Percentiles rank a stretch among this genome's conserved stretches.
phyloP scores from a whole-genome alignment of 1,140 invertebrate genomes.

The Drosophila nigrodunni region DNA sequence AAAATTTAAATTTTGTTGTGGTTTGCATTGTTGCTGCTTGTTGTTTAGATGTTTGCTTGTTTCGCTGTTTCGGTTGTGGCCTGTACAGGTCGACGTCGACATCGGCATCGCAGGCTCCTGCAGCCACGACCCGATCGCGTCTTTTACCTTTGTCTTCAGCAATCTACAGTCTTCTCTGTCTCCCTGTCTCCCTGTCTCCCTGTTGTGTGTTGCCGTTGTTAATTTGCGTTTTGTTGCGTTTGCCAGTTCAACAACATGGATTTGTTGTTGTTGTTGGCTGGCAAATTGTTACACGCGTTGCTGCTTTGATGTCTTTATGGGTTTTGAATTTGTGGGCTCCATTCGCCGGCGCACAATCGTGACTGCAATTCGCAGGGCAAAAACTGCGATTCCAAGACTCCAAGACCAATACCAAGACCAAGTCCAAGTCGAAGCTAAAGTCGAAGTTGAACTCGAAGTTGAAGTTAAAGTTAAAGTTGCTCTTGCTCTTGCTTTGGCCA shows the following conservation, averaged over 20 bases:
- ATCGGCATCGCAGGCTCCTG: conserved; percentile 17
- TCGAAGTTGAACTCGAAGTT: conserved; percentile 4
- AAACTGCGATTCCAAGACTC: neutral
- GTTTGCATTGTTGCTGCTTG: conserved; percentile 30
- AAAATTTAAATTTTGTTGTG: neutral
- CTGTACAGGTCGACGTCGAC: conserved; percentile 32
- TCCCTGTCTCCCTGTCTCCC: conserved; percentile 9
- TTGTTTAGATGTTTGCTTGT: neutral
- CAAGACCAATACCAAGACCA: neutral
- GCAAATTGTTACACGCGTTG: conserved; percentile 83
- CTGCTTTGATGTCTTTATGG: conserved; percentile 82
- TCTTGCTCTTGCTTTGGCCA: conserved; percentile 30
- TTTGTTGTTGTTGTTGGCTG: conserved; percentile 58
- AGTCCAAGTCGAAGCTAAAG: neutral
- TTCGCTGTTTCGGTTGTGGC: conserved; percentile 18
- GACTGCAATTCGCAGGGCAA: conserved; percentile 70
- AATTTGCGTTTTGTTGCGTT: conserved; percentile 82
- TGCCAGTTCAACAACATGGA: conserved; percentile 46
- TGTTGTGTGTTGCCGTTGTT: conserved; percentile 66
- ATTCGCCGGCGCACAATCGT: conserved; percentile 72
- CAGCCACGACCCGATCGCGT: conserved; percentile 44
- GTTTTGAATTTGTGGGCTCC: conserved; percentile 79
- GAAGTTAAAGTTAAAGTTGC: conserved; percentile 2
- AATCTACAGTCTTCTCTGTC: conserved; percentile 5
- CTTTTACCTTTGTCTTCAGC: conserved; percentile 19